Evolutionary conservation across 2,113 vertebrate species (phyloP), one percentile per base, ranked within the genome.

Genomic region (Neofelis nebulosa): DNA sequence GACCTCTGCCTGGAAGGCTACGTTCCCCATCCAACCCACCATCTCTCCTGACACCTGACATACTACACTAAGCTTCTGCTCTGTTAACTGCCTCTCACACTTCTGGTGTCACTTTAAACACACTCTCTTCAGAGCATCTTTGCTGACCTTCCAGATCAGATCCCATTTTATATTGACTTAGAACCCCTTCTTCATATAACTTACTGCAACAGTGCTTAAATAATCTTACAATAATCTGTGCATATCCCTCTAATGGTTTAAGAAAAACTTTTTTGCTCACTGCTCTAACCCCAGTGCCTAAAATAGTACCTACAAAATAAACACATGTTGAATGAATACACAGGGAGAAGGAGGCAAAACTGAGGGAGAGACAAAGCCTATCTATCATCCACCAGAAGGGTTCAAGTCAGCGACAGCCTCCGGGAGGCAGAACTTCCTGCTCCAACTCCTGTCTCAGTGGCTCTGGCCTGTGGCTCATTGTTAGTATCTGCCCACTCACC

Each of bases 401-500:
- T 19, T 74, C 79, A 16, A 11, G 57, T 19, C 45, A 66, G 66
- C 71, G 73, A 52, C 1, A 10, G 68, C 55, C 18, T 63, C 63
- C 2, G 33, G 16, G 33, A 90, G 38, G 36, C 57, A 65, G 25
- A 36, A 31, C 36, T 9, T 79, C 36, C 66, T 57, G 36, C 41
- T 27, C 16, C 19, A 15, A 63, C 13, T 50, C 82, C 21, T 61
- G 52, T 25, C 57, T 87, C 74, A 27, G 12, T 0, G 4, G 50
- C 29, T 29, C 48, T 7, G 50, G 55, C 3, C n/a, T 29, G 45
- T 2, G 41, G 21, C n/a, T 78, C 0, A 2, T 11, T 80, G 21
- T 41, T 29, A 23, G 3, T 55, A 31, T 50, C 33, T 41, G 84
- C 71, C 66, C 23, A 94, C 97, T 99, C 92, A 99, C 99, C 98